These are phyloP conservation scores for Cinara cedri DNA, from an alignment of 2,888 invertebrate species.

Conservation along the genomic window DNA sequence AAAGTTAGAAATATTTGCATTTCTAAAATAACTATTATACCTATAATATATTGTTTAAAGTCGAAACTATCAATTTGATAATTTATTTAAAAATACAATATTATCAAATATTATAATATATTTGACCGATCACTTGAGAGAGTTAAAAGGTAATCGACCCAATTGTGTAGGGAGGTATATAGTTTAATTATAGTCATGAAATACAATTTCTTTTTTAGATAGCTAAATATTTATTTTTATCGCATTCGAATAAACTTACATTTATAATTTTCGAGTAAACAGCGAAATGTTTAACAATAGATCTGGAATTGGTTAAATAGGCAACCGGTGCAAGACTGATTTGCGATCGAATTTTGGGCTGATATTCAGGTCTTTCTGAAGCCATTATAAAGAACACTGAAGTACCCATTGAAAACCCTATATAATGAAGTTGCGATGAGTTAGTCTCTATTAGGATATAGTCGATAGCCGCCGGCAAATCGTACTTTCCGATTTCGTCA, in stretches of 20 bases:
- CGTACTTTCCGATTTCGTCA: slow-evolving; percentile 85
- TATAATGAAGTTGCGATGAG: slow-evolving; percentile 70
- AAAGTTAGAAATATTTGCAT: too few relatives aligned
- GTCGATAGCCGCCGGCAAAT: slow-evolving; percentile 83
- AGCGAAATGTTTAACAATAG: slow-evolving; percentile 31
- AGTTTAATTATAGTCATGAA: too few relatives aligned
- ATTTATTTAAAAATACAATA: too few relatives aligned
- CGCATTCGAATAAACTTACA: slow-evolving; percentile 37
- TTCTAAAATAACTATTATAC: too few relatives aligned
- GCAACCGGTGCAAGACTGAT: slow-evolving; percentile 59
- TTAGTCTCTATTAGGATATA: slow-evolving; percentile 68
- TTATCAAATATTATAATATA: too few relatives aligned
- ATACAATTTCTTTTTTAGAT: too few relatives aligned
- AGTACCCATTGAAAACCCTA: slow-evolving; percentile 91
- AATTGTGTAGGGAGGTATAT: too few relatives aligned
- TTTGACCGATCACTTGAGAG: too few relatives aligned
- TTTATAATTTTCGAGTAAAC: slow-evolving; percentile 32
- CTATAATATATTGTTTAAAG: too few relatives aligned
- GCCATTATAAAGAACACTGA: slow-evolving; percentile 75
- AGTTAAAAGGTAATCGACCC: too few relatives aligned
- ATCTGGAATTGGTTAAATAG: slow-evolving; percentile 54
- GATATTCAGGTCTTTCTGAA: slow-evolving; percentile 72
- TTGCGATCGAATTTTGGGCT: slow-evolving; percentile 69
- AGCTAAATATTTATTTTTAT: too few relatives aligned
- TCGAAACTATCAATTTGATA: too few relatives aligned